Evolutionary conservation across 1,140 invertebrate genomes (phyloP).

Genomic region (Drosophila chauvacae): DNA sequence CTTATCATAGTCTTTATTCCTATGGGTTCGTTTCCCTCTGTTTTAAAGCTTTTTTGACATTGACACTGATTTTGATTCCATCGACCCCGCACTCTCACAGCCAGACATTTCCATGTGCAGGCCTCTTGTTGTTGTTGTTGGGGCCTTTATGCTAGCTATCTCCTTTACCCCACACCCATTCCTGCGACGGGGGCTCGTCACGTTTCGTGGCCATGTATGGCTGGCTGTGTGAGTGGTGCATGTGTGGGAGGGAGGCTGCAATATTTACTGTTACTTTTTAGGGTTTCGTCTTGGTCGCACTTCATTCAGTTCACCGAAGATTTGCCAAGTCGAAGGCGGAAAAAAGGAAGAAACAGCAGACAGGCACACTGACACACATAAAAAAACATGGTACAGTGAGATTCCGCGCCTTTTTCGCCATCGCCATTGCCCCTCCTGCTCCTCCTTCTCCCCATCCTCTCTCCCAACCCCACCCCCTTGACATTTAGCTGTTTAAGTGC

Average conservation of each 20-base stretch:
- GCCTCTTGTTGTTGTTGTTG: constrained; percentile 26
- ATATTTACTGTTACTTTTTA: constrained; percentile 59
- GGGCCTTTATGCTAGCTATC: constrained; percentile 51
- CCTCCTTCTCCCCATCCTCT: not conserved
- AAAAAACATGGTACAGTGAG: constrained; percentile 49
- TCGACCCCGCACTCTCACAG: constrained; percentile 43
- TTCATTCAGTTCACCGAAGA: constrained; percentile 51
- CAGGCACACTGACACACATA: constrained; percentile 76
- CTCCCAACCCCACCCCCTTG: constrained; percentile 21
- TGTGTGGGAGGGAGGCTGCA: constrained; percentile 45
- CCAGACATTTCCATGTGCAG: constrained; percentile 26
- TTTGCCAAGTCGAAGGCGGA: constrained; percentile 41
- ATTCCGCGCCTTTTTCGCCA: constrained; percentile 48
- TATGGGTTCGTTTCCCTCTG: constrained; percentile 9
- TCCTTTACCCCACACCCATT: constrained; percentile 40
- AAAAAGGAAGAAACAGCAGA: constrained; percentile 38
- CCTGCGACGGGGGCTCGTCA: constrained; percentile 54
- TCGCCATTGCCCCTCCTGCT: constrained; percentile 14
- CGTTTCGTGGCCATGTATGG: constrained; percentile 44
- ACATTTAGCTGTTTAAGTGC: constrained; percentile 48
- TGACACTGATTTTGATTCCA: constrained; percentile 66
- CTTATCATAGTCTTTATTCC: constrained; percentile 8
- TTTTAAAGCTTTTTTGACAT: constrained; percentile 54
- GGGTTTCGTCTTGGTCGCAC: constrained; percentile 57
- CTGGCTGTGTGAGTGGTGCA: not conserved